A percentile compares a stretch with the other conserved stretches of the same genome.
Evolutionary conservation across 2,113 vertebrate genomes (phyloP).

Genomic region (Dipodomys merriami): DNA sequence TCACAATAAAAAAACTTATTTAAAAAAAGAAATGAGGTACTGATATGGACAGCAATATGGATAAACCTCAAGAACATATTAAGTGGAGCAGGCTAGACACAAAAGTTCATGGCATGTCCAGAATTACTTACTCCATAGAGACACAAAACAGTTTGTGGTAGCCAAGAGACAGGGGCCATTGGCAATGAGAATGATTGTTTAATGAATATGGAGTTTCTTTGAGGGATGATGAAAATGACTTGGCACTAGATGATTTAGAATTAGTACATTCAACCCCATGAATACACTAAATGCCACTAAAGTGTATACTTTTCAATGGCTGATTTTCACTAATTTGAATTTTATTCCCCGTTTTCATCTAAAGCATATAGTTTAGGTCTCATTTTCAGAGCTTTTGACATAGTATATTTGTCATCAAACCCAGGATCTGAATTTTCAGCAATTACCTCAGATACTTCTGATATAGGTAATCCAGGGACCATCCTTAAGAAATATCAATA

Average conservation of each 20-base stretch:
- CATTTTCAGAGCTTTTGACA: constrained; percentile 15
- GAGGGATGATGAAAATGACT: constrained; percentile 6
- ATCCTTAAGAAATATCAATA: constrained; percentile 12
- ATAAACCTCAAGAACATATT: not conserved
- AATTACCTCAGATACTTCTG: not conserved
- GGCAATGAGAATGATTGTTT: not conserved
- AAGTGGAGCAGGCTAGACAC: not conserved
- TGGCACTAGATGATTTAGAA: not conserved
- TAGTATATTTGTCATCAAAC: not conserved
- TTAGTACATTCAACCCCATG: not conserved
- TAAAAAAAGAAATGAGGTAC: constrained; percentile 1
- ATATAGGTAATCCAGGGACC: not conserved
- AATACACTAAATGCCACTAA: constrained; percentile 6
- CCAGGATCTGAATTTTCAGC: constrained; percentile 10
- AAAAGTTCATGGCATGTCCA: not conserved
- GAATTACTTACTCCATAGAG: not conserved
- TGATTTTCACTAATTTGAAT: constrained; percentile 14
- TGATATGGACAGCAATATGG: not conserved
- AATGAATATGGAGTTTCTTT: not conserved
- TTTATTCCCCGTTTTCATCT: not conserved
- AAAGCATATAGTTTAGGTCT: not conserved
- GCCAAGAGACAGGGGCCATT: too few species aligned
- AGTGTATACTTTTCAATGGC: not conserved
- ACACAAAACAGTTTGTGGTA: not conserved
- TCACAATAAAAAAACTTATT: too few species aligned